Evolutionary conservation across 2,888 invertebrate species (phyloP).

Genomic region (Scaptomyza reducta): DNA sequence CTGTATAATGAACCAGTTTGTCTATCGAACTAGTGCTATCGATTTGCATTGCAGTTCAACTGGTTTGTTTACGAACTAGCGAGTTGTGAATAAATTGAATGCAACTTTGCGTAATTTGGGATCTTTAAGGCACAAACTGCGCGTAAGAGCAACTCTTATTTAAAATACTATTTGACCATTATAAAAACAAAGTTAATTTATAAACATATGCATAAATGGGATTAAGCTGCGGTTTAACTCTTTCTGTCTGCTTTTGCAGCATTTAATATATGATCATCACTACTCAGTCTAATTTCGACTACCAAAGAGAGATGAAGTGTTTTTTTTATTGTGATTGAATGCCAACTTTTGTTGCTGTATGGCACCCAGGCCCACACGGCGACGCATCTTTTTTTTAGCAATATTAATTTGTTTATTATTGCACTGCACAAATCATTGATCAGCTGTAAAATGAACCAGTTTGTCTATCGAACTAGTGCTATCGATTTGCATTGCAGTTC

Average conservation of each 20-base stretch:
- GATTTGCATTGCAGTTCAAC: background rate
- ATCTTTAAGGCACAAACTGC: too few relatives aligned
- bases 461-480: conserved; percentile 15
- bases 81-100: background rate
- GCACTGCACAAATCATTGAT: background rate
- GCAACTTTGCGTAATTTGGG: too few relatives aligned
- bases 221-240: too few relatives aligned
- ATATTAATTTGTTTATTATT: conserved; percentile 7
- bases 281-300: too few relatives aligned
- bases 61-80: background rate
- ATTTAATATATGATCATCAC: too few relatives aligned
- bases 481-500: background rate
- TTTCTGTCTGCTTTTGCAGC: too few relatives aligned
- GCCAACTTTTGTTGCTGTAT: conserved; percentile 94
- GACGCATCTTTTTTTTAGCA: conserved; percentile 88
- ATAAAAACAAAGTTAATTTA: too few relatives aligned
- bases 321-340: too few relatives aligned
- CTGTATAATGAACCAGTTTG: conserved; percentile 14
- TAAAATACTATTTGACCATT: too few relatives aligned
- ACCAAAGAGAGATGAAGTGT: too few relatives aligned
- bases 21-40: conserved; percentile 19
- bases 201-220: too few relatives aligned
- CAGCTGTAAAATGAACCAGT: conserved; percentile 19
- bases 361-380: conserved; percentile 93
- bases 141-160: too few relatives aligned